Base-by-base conservation (phyloP, 37 sponge, comb jelly and placozoan genomes). In the Spongilla lacustris region DNA sequence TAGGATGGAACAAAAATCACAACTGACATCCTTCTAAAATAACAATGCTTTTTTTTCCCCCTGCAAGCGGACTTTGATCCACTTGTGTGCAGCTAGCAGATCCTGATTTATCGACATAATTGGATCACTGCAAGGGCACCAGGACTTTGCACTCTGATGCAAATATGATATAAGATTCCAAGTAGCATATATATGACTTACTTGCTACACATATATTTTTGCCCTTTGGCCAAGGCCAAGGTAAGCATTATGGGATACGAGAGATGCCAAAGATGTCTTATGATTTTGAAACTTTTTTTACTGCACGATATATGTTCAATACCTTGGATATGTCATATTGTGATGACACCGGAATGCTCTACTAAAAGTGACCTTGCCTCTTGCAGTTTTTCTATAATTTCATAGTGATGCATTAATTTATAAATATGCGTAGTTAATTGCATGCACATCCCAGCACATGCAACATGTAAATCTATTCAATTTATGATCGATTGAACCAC, bases 141-240 rank as follows among this genome's bases (percentile, higher is more conserved):
- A 14, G 4, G 58, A 1, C 19, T 58, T 14, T 58, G 58, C 14
- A 17, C 19, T 58, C 58, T 58, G 58, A 13, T 8, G 21, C 1
- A 19, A 58, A 58, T 13, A 14, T 19, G 0, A 19, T 8, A 46
- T n/a, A n/a, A n/a, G n/a, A n/a, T n/a, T n/a, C n/a, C 41, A 41
- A 9, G 41, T 6, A 41, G 6, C 41, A n/a, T n/a, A 41, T 6
- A 17, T 1, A 58, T 1, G 19, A 3, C 86, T 50, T 77, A 85
- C 86, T 85, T 85, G 86, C 86, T 85, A 34, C 37, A 33, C 70
- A 90, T 80, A 74, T 85, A 90, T 0, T 67, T 82, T 21, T 74
- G 77, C 23, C 90, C 90, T 68, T 85, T n/a, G n/a, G n/a, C n/a
- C n/a, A n/a, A n/a, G 81, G 22, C 71, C 27, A 1, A 30, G 69